Percentiles rank a stretch among this genome's conserved stretches.
phyloP scores from a whole-genome alignment of 2,888 invertebrate genomes.

The Drosophila bunnanda region DNA sequence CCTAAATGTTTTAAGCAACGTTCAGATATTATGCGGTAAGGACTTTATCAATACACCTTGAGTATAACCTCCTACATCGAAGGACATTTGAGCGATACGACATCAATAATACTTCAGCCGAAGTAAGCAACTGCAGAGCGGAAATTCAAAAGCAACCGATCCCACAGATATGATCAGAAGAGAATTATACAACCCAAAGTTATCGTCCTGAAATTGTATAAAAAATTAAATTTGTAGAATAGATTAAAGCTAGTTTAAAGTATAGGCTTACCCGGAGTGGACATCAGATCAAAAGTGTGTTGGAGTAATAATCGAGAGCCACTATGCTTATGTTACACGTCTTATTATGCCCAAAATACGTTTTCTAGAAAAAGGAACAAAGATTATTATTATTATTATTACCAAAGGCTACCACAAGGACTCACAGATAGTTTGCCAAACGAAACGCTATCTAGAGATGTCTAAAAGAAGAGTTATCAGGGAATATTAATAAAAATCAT shows the following conservation, averaged over 20 bases:
- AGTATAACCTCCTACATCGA: neutral
- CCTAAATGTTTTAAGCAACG: constrained; percentile 18
- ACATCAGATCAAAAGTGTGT: neutral
- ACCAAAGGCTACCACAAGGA: neutral
- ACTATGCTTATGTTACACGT: no score
- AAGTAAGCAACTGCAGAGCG: neutral
- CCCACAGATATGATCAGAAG: neutral
- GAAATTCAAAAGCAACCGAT: neutral
- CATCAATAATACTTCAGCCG: neutral
- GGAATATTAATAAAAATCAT: neutral
- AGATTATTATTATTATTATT: neutral
- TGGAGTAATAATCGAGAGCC: no score
- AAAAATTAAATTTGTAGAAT: neutral
- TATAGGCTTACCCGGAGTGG: neutral
- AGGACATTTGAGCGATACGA: neutral
- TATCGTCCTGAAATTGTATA: neutral
- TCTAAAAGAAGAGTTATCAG: neutral
- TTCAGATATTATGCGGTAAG: neutral
- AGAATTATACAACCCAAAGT: neutral
- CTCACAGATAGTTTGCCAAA: neutral
- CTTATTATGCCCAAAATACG: neutral
- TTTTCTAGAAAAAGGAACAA: neutral
- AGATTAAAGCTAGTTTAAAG: neutral
- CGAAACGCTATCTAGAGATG: neutral
- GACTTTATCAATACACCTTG: neutral